phyloP scores from a whole-genome alignment of 1,140 invertebrate genomes.

The Melitaea cinxia region DNA sequence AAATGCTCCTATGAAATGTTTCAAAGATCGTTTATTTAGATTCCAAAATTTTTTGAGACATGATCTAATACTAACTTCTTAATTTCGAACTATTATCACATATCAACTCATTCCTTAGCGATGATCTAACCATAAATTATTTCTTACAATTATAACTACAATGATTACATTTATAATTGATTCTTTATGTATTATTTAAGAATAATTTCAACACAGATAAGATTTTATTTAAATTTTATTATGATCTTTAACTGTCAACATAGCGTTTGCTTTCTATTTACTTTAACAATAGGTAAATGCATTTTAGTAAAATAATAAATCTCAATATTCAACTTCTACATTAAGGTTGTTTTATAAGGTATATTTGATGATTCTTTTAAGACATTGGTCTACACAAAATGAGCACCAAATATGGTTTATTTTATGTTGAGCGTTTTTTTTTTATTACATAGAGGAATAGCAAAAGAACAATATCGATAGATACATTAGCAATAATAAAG shows the following conservation, averaged over 20 bases:
- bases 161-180: conserved; percentile 30
- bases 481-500: conserved; percentile 12
- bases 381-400: conserved; percentile 31
- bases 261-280: conserved; percentile 1
- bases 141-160: conserved; percentile 11
- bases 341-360: conserved; percentile 29
- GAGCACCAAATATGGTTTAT: conserved; percentile 32
- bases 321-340: conserved; percentile 44
- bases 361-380: conserved; percentile 21
- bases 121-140: conserved; percentile 29
- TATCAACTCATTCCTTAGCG: conserved; percentile 52
- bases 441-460: conserved; percentile 25
- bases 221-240: conserved; percentile 15
- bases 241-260: conserved; percentile 6
- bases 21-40: conserved; percentile 50
- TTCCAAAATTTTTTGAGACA: conserved; percentile 41
- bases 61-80: conserved; percentile 55
- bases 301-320: conserved; percentile 64
- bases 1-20: conserved; percentile 71
- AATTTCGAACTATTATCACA: conserved; percentile 76
- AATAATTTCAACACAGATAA: conserved; percentile 38
- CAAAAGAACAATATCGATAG: conserved; percentile 18
- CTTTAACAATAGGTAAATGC: conserved; percentile 65
- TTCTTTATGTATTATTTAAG: conserved; percentile 7
- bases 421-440: conserved; percentile 30